A percentile compares a stretch with the other conserved stretches of the same genome.
phyloP scores from a whole-genome alignment of 92 coral and sea anemone genomes.

The Bergia puertoricense region DNA sequence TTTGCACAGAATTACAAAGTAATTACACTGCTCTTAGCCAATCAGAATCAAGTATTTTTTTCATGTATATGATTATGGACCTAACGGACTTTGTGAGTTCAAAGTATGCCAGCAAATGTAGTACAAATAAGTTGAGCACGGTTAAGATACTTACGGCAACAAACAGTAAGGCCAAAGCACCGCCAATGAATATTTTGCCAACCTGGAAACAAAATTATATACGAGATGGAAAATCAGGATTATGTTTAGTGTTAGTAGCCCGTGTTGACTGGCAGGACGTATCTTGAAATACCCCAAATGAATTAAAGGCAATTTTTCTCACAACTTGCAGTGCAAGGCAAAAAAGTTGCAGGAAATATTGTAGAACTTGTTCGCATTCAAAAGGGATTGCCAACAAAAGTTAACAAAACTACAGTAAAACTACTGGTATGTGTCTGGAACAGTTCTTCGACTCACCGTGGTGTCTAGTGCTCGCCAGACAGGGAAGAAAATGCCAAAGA shows the following conservation, averaged over 20 bases:
- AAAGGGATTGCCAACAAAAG: no score
- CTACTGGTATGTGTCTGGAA: background rate
- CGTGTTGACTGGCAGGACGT: no score
- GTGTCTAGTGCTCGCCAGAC: constrained; percentile 73
- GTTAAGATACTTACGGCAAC: constrained; percentile 80
- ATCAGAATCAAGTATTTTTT: no score
- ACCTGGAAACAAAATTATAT: constrained; percentile 51
- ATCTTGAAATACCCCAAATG: no score
- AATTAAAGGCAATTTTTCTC: no score
- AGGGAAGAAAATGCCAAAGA: constrained; percentile 89
- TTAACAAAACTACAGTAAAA: background rate
- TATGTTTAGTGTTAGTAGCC: no score
- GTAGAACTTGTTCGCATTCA: no score
- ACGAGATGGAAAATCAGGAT: background rate
- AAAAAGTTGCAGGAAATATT: no score
- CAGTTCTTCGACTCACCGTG: constrained; percentile 65
- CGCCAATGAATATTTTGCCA: constrained; percentile 90
- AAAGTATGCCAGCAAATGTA: background rate
- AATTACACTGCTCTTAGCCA: no score
- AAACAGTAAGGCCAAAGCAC: constrained; percentile 80
- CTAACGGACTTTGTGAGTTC: no score
- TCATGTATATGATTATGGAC: background rate
- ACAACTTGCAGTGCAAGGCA: no score
- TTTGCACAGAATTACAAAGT: no score
- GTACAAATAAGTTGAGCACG: background rate